A percentile compares a stretch with the other conserved stretches of the same genome.
Conservation (phyloP, 2,113 vertebrate genomes). For the Leiothrix lutea region DNA sequence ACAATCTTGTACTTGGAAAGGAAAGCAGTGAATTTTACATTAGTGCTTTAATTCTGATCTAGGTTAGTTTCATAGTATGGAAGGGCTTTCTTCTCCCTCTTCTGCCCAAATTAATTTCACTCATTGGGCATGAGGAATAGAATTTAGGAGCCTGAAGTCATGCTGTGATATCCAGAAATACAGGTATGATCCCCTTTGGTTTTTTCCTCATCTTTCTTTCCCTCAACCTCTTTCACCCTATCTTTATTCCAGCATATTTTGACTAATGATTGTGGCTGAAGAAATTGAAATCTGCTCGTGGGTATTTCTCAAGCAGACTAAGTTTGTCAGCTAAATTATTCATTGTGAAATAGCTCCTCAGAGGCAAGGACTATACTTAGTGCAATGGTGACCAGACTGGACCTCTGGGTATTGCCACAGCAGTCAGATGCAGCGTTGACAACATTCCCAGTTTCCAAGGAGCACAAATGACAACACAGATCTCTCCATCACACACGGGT, state of each 20-base stretch:
- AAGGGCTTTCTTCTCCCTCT: not conserved
- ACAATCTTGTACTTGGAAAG: not conserved
- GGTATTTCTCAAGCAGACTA: constrained; percentile 45
- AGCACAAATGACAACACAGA: not conserved
- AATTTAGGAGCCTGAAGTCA: not conserved
- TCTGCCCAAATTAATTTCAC: not conserved
- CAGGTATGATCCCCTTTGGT: not conserved
- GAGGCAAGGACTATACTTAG: constrained; percentile 12
- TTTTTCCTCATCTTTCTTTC: not conserved
- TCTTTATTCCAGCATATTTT: constrained; percentile 29
- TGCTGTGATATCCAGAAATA: not conserved
- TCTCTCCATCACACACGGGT: not conserved
- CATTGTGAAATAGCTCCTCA: constrained; percentile 51
- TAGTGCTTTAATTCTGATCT: not conserved
- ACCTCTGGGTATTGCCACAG: not conserved
- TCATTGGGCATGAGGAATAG: not conserved
- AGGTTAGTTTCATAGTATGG: not conserved
- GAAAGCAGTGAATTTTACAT: not conserved
- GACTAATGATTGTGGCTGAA: constrained; percentile 21
- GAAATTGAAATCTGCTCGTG: constrained; percentile 24
- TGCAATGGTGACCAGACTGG: not conserved
- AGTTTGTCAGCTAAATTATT: constrained; percentile 53
- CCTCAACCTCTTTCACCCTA: constrained; percentile 29
- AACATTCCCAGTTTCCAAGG: not conserved
- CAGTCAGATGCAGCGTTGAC: not conserved